Base-by-base conservation (phyloP, 2,888 invertebrate species). In the Cecidostiba fungosa region DNA sequence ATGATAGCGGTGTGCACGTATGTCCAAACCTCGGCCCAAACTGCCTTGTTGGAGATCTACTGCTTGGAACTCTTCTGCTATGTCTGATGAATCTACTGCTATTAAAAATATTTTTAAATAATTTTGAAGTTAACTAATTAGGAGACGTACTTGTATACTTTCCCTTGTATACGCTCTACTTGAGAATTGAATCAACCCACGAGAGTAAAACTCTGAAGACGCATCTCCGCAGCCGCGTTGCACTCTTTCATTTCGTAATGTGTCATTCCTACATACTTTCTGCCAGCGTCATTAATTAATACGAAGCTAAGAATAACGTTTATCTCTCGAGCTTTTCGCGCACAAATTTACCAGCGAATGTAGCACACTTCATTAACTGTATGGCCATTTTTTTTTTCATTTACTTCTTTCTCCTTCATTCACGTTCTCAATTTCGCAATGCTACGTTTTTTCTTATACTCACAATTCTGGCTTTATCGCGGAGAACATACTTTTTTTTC, bases 241-340 rank as follows among this genome's bases (percentile, higher is more conserved):
- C 50, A 50, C 16, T 50, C 19, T 50, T 19, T 19, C 50, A 50
- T 50, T 59, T 59, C 54, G 54, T 23, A 59, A 59, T 59, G 54
- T 59, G n/a, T 59, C 54, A 59, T 59, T 59, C 54, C n/a, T 59
- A 59, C 54, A 23, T 59, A 59, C 54, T 59, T 59, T 59, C 54
- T 23, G 54, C 54, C 8, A 59, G 54, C 54, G 54, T 59, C 54
- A 59, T 59, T 59, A 59, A 59, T 59, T 59, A 59, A 59, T 59
- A 19, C 54, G n/a, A n/a, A 59, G 54, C 54, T 59, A 59, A 59
- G 54, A 59, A n/a, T 59, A 23, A n/a, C 54, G 54, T 59, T 59
- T 59, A 59, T 23, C 54, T 59, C 0, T 10, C n/a, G 54, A 59
- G 54, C 8, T 59, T 59, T 59, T 59, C 54, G 54, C 54, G n/a